Base-by-base conservation (phyloP, 2,797 vertebrate genomes). In the Tragopan temminckii region DNA sequence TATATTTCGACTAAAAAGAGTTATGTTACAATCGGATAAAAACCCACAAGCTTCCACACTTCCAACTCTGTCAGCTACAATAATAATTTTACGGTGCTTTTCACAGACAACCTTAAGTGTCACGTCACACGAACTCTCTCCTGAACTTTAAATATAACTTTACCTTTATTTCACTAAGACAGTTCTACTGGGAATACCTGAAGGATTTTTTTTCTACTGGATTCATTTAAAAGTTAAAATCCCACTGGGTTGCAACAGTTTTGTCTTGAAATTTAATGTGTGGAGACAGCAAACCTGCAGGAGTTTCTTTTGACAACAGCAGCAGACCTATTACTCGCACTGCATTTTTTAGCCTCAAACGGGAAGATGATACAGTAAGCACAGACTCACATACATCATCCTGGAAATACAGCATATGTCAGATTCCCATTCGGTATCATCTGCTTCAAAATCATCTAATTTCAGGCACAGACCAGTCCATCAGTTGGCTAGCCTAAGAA, bases 141-240 rank as follows among this genome's bases (percentile, higher is more conserved):
- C 42, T 7, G 6, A 80, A 82, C 38, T 80, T 85, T 78, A 88
- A 31, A 52, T 50, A 82, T 20, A 80, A 75, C 46, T 50, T 75
- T 58, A 71, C 17, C 40, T 83, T 71, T 36, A 52, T 66, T 86
- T 77, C 77, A 63, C 45, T 70, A 82, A 85, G 23, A 69, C 29
- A 17, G 13, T 61, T 80, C 61, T 55, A 59, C 15, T 57, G 29
- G 13, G 24, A 19, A 87, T 75, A 82, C 35, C 29, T 40, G 46
- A 27, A 78, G 38, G 38, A 90, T 27, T 75, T 91, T 81, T 42
- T 55, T 91, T 88, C 63, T 69, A 79, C 48, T 62, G 40, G 27
- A 64, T 89, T 90, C 9, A 87, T 82, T 81, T 86, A 87, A 85
- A 86, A 88, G 70, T 25, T 76, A 21, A 72, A 93, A 86, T 78